Conservation (phyloP, 2,888 invertebrate genomes). For the Julus scandinavius region DNA sequence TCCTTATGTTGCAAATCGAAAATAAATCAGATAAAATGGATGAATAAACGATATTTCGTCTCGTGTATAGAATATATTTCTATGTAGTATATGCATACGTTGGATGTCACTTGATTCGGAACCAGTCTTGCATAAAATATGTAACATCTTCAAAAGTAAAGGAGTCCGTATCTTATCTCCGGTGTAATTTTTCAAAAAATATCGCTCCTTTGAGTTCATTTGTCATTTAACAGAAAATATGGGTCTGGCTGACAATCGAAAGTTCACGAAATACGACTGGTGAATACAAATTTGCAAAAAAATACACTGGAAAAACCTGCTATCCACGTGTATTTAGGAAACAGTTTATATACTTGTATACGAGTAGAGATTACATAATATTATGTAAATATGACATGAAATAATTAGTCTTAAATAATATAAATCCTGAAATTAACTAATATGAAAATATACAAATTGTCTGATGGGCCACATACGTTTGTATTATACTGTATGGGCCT, state of each 20-base stretch:
- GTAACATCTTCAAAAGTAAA: slow-evolving; percentile 18
- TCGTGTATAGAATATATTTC: background rate
- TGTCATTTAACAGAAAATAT: slow-evolving; percentile 37
- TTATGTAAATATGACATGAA: no score
- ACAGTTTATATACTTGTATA: no score
- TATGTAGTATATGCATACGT: background rate
- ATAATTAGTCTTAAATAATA: no score
- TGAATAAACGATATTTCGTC: background rate
- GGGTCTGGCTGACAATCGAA: slow-evolving; percentile 29
- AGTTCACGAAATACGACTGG: background rate
- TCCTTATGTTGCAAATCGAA: background rate
- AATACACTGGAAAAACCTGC: background rate
- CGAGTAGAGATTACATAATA: no score
- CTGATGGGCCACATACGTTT: no score
- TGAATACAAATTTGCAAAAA: background rate
- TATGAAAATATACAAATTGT: no score
- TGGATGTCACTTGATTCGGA: background rate
- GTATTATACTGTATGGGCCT: no score
- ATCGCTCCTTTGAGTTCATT: slow-evolving; percentile 40
- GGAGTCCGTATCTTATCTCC: slow-evolving; percentile 19
- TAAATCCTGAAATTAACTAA: no score
- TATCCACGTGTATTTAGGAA: no score
- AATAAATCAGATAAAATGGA: slow-evolving; percentile 12
- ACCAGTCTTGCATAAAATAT: slow-evolving; percentile 25
- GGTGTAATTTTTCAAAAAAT: slow-evolving; percentile 30